Evolutionary conservation across 2,113 vertebrate species (phyloP), one percentile per base, ranked within the genome.

Genomic region (Xenotilapia flavipinnis): DNA sequence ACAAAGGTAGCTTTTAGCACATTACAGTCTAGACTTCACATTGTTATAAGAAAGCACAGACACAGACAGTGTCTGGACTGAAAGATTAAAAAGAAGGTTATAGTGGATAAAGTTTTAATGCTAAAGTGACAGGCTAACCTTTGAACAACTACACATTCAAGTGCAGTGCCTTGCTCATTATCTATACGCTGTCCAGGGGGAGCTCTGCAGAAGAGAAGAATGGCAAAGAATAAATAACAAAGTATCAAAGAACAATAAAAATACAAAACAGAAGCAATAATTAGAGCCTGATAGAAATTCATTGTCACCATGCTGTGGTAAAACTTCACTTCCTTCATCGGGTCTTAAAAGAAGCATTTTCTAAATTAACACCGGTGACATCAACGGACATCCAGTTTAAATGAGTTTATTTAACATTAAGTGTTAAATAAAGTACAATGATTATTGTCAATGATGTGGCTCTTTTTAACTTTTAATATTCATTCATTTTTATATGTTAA

Each of bases 1-100:
- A 86, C 84, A 90, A 85, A 86, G 10, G 47, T 13, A 56, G 53
- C 80, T 84, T 82, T 86, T 88, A 93, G 53, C 13, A 56, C 21
- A 90, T 87, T 80, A 83, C 4, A 86, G 62, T 89, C 58, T 36
- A 81, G 80, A 87, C 82, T 65, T 82, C 2, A 10, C 79, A 9
- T 80, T 81, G 17, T 60, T 86, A 45, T 77, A 73, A 73, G 21
- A 36, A 62, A n/a, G 12, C 15, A 60, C 53, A 70, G 60, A 81
- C 38, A 15, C 38, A 51, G 7, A 77, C 9, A 33, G 21, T 73
- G 68, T 73, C 40, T 26, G 7, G 8, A 45, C 80, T 77, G 19
- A 56, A 26, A 79, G 49, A 11, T 23, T 77, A 60, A 85, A 26
- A 89, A 11, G 19, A 40, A 38, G 5, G 19, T 79, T n/a, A 6